phyloP scores from a whole-genome alignment of 2,888 invertebrate genomes.

The Copidosoma aretas region DNA sequence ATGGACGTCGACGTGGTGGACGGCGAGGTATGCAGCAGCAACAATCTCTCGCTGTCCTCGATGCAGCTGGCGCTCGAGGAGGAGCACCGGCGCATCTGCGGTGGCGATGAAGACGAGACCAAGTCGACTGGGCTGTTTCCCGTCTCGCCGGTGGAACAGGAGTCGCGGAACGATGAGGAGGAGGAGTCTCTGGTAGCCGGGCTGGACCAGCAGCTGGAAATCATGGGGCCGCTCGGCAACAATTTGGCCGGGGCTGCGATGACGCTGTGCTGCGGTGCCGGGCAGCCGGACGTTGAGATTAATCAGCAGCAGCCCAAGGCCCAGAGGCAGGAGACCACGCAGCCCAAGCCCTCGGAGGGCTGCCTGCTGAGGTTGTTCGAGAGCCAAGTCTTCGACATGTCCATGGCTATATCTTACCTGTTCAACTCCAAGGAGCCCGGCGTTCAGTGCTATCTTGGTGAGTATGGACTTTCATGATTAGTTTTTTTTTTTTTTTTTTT shows the following conservation, averaged over 20 bases:
- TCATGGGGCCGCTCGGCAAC: constrained; percentile 41
- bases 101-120: neutral
- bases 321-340: constrained; percentile 58
- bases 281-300: constrained; percentile 49
- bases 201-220: constrained; percentile 21
- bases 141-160: neutral
- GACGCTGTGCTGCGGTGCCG: constrained; percentile 59
- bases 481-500: too few relatives aligned
- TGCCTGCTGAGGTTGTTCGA: constrained; percentile 90
- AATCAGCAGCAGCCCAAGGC: constrained; percentile 52
- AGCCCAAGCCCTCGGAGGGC: constrained; percentile 67
- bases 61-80: constrained; percentile 49
- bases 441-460: constrained; percentile 93
- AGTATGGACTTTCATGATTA: constrained; percentile 46
- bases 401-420: constrained; percentile 97
- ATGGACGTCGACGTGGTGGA: constrained; percentile 59
- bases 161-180: constrained; percentile 7
- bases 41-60: constrained; percentile 50
- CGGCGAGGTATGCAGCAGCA: constrained; percentile 56
- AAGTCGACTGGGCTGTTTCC: too few relatives aligned
- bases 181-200: neutral
- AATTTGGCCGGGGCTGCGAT: constrained; percentile 56
- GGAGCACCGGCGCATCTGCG: constrained; percentile 39
- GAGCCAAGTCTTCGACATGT: constrained; percentile 97
- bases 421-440: constrained; percentile 98